Conservation (phyloP, 2,888 invertebrate species). For the Acanthoscelides obtectus region DNA sequence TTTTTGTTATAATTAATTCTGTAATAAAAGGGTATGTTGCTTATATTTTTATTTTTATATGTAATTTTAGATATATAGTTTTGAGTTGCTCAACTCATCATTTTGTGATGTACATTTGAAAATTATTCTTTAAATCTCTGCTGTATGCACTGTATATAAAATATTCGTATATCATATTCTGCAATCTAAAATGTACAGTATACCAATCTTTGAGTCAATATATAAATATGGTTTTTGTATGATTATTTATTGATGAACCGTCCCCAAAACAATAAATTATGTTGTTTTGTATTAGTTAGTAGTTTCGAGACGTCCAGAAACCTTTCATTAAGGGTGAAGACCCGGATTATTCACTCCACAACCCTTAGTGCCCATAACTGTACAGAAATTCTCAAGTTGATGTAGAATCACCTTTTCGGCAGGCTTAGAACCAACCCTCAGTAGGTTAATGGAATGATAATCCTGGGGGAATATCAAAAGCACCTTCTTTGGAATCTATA, state of each 20-base stretch:
- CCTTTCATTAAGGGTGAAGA: too few species aligned
- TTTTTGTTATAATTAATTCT: not conserved
- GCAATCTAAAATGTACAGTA: conserved; percentile 2
- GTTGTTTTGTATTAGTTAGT: too few species aligned
- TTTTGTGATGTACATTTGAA: conserved; percentile 15
- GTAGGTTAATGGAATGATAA: too few species aligned
- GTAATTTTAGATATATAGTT: not conserved
- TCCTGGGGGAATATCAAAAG: too few species aligned
- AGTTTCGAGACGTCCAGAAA: too few species aligned
- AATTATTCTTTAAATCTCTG: conserved; percentile 8
- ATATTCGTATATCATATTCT: conserved; percentile 1
- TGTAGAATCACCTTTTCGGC: too few species aligned
- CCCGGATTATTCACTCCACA: too few species aligned
- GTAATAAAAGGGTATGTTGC: not conserved
- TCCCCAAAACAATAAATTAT: not conserved
- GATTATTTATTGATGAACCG: not conserved
- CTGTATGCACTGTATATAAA: conserved; percentile 22
- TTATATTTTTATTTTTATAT: not conserved
- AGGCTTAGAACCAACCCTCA: too few species aligned
- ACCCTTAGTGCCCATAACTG: too few species aligned
- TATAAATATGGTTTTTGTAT: conserved; percentile 1
- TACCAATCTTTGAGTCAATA: conserved; percentile 1
- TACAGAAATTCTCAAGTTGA: too few species aligned
- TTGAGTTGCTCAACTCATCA: conserved; percentile 21
- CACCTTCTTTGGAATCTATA: too few species aligned